Evolutionary conservation across 2,888 invertebrate genomes (phyloP).

Genomic region (Tetanocera ferruginea): DNA sequence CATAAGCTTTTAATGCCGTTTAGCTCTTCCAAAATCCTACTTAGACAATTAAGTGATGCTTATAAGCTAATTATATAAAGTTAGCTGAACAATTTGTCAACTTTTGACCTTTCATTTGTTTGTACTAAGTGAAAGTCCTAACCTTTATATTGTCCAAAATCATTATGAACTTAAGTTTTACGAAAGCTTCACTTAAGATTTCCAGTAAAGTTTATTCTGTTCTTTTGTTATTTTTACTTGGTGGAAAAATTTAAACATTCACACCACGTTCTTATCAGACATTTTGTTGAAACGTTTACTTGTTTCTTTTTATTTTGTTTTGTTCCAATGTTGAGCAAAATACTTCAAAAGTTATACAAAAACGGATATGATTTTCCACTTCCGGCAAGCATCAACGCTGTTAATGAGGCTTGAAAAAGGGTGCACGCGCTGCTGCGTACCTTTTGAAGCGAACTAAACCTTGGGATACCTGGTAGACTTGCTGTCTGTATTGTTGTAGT

Average conservation of each 20-base stretch:
- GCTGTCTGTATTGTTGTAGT: too few relatives aligned
- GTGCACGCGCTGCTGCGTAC: conserved; percentile 20
- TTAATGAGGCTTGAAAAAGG: conserved; percentile 32
- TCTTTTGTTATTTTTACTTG: not conserved
- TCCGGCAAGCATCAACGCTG: conserved; percentile 12
- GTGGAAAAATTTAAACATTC: conserved; percentile 1
- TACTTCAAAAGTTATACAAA: conserved; percentile 4
- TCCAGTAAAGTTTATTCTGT: too few relatives aligned
- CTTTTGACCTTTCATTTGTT: too few relatives aligned
- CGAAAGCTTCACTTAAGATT: too few relatives aligned
- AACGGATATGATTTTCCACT: conserved; percentile 22
- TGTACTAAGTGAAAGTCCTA: too few relatives aligned
- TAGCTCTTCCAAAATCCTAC: too few relatives aligned
- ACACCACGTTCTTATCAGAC: not conserved
- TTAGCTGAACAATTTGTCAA: too few relatives aligned
- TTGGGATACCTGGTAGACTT: not conserved
- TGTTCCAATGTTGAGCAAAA: not conserved
- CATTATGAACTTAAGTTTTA: too few relatives aligned
- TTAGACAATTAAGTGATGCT: too few relatives aligned
- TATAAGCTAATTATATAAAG: too few relatives aligned
- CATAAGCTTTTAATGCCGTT: too few relatives aligned
- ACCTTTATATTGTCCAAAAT: too few relatives aligned
- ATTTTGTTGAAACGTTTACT: not conserved
- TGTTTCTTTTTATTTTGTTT: not conserved
- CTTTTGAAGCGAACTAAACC: conserved; percentile 8